These are phyloP conservation scores for Morone chrysops DNA, from an alignment of 2,113 vertebrate genomes.

Conservation along the genomic window DNA sequence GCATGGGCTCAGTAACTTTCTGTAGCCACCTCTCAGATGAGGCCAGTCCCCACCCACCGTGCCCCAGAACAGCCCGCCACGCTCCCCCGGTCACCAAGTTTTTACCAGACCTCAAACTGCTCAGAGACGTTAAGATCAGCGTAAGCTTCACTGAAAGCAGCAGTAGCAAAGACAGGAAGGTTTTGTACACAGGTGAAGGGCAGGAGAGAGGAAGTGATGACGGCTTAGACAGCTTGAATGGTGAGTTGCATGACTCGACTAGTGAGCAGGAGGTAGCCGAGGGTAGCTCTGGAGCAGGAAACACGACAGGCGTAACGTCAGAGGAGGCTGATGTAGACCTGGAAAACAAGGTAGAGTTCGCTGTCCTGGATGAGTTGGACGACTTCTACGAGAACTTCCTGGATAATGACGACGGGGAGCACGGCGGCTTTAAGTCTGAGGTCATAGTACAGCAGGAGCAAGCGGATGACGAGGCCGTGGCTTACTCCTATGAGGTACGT, in stretches of 20 bases:
- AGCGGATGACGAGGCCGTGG: slow-evolving; percentile 90
- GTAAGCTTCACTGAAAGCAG: slow-evolving; percentile 96
- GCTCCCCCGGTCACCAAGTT: slow-evolving; percentile 94
- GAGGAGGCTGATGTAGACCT: slow-evolving; percentile 90
- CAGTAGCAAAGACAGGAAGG: slow-evolving; percentile 96
- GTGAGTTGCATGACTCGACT: slow-evolving; percentile 89
- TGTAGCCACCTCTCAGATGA: slow-evolving; percentile 88
- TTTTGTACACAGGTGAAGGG: slow-evolving; percentile 93
- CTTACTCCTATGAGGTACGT: slow-evolving; percentile 95
- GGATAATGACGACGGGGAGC: slow-evolving; percentile 91
- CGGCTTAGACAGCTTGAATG: slow-evolving; percentile 87
- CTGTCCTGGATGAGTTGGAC: slow-evolving; percentile 97
- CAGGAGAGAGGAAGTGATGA: slow-evolving; percentile 84
- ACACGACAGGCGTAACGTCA: slow-evolving; percentile 81
- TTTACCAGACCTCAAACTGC: slow-evolving; percentile 95
- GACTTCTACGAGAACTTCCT: slow-evolving; percentile 97
- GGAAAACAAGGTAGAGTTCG: slow-evolving; percentile 98
- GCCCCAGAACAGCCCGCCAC: slow-evolving; percentile 95
- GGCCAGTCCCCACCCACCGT: slow-evolving; percentile 85
- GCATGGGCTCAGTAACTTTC: slow-evolving; percentile 91
- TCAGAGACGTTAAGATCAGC: slow-evolving; percentile 97
- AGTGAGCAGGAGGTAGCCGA: slow-evolving; percentile 78
- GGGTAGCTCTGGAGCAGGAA: slow-evolving; percentile 79
- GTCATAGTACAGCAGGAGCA: slow-evolving; percentile 94
- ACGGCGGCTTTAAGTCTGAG: slow-evolving; percentile 92